Base-by-base conservation (phyloP, 2,113 vertebrate genomes). In the Eolophus roseicapilla region DNA sequence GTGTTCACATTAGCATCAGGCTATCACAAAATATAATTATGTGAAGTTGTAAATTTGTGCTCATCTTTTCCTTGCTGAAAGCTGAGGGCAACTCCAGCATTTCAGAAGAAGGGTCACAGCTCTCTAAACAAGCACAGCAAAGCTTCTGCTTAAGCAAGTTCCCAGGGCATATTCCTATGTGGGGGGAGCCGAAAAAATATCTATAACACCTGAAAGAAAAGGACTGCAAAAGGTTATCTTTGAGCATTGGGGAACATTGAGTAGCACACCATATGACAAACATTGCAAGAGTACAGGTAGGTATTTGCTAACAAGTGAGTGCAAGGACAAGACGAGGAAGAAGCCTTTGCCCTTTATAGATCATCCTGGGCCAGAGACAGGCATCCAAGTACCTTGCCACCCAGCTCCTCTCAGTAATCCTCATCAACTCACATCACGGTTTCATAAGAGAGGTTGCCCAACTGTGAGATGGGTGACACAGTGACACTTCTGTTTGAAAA, bases 1-100 rank as follows among this genome's bases (percentile, higher is more conserved):
- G 91, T 84, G 79, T 90, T 92, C 65, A 10, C 86, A 94, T 95
- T 96, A 97, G 92, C 93, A 97, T 88, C 67, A 82, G 88, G 75
- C 96, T 96, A 93, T 94, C 86, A 86, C 92, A 96, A 97, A 96
- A 97, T 77, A 94, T 41, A 95, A 96, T 96, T 93, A 94, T 67
- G 84, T 87, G 88, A 85, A 93, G 68, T 55, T 90, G 88, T 90
- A 96, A 96, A 93, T 96, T 92, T 6, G 29, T 18, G 39, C 73
- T 93, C 76, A 74, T 87, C 84, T 81, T 70, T 65, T 44, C 65
- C 76, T 70, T 55, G 67, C 88, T 87, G 84, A 73, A 82, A 92
- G 74, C 49, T 12, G 13, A 95, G 75, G 81, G 28, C 83, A 90
- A 9, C 3, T 3, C 47, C 10, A 41, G 46, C 49, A 55, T 63